A percentile compares a stretch with the other conserved stretches of the same genome.
These are phyloP conservation scores for Rachycentron canadum DNA, from an alignment of 2,797 vertebrate species.

Conservation along the genomic window DNA sequence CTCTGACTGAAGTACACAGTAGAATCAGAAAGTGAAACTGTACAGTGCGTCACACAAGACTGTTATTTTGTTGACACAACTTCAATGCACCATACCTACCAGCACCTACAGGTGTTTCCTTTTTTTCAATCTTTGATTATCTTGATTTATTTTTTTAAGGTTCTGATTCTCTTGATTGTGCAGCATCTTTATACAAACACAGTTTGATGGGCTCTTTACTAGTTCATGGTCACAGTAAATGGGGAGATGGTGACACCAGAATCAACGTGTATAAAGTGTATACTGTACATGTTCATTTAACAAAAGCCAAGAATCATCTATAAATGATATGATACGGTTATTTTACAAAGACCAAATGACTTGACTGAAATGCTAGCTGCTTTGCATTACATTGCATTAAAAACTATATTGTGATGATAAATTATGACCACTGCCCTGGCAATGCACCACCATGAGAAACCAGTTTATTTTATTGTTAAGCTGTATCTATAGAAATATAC, in stretches of 20 bases:
- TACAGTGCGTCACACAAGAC: background rate
- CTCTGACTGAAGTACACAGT: background rate
- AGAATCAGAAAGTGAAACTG: conserved; percentile 7
- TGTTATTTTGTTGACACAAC: background rate
- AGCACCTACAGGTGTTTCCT: background rate
- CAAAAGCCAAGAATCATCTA: too few relatives aligned
- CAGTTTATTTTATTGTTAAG: too few relatives aligned
- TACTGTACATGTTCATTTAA: background rate
- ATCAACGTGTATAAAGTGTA: background rate
- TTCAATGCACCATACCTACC: background rate
- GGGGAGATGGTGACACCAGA: background rate
- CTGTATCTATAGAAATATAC: too few relatives aligned
- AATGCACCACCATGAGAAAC: too few relatives aligned
- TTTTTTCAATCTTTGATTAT: background rate
- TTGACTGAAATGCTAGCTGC: background rate
- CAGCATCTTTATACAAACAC: background rate
- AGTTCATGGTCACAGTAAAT: background rate
- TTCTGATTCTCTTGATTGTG: background rate
- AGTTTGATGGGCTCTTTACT: background rate
- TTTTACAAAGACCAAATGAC: background rate
- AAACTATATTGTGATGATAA: too few relatives aligned
- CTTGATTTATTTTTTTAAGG: background rate
- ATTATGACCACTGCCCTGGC: too few relatives aligned
- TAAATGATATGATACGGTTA: too few relatives aligned
- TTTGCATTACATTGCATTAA: too few relatives aligned